Evolutionary conservation across 2,113 vertebrate species (phyloP).

Genomic region (Aspiorhynchus laticeps): DNA sequence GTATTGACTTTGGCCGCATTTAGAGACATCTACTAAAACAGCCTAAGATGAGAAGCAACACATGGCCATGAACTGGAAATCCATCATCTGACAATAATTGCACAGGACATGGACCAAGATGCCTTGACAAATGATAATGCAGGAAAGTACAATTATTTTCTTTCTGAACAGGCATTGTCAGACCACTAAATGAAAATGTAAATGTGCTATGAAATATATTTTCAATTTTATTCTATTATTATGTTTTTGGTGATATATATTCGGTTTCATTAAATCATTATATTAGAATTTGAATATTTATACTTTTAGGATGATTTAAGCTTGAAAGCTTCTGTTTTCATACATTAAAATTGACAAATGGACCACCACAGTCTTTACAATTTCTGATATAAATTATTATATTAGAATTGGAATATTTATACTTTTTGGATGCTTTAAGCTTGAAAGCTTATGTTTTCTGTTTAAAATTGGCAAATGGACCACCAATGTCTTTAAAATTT

Average conservation of each 20-base stretch:
- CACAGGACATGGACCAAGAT: not conserved
- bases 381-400: not conserved
- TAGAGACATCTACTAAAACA: conserved; percentile 37
- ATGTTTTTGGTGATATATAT: not conserved
- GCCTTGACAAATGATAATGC: not conserved
- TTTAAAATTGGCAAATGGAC: not conserved
- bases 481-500: not conserved
- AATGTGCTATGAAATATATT: not conserved
- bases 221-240: not conserved
- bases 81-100: conserved; percentile 79
- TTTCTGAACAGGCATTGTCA: conserved; percentile 1
- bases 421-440: not conserved
- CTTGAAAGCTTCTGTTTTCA: not conserved
- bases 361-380: not conserved
- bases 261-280: not conserved
- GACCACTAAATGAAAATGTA: not conserved
- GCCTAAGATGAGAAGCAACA: conserved; percentile 40
- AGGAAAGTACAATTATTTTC: not conserved
- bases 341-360: not conserved
- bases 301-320: not conserved
- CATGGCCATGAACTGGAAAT: conserved; percentile 44
- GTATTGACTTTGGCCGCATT: conserved; percentile 51
- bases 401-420: not conserved
- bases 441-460: not conserved
- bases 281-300: not conserved